These are phyloP conservation scores for Cotesia vestalis DNA, from an alignment of 1,140 invertebrate genomes.

Conservation along the genomic window DNA sequence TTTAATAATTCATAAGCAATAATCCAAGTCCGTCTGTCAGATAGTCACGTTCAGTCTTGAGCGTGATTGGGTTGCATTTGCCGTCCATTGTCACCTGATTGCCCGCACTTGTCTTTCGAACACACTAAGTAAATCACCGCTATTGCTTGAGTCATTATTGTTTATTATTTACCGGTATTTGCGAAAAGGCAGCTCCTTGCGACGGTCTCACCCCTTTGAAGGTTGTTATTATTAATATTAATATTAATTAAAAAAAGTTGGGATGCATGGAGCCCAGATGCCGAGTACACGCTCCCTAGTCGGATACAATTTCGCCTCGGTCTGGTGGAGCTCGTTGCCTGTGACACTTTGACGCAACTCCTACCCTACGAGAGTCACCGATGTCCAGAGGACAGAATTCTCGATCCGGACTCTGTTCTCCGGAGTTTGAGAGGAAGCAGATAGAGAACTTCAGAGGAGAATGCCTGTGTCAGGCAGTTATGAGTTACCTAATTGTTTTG, in stretches of 20 bases:
- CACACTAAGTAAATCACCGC: constrained; percentile 29
- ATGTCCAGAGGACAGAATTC: background rate
- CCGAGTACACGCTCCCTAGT: constrained; percentile 45
- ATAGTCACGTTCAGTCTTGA: constrained; percentile 59
- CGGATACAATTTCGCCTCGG: constrained; percentile 57
- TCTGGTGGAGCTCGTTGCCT: constrained; percentile 62
- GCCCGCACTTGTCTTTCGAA: constrained; percentile 60
- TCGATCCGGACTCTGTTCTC: background rate
- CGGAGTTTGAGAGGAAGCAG: background rate
- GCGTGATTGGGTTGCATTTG: constrained; percentile 64
- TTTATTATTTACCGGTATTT: too few relatives aligned
- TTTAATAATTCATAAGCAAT: constrained; percentile 67
- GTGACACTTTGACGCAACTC: constrained; percentile 64
- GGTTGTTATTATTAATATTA: too few relatives aligned
- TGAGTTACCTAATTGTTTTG: constrained; percentile 45
- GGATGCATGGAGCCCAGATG: constrained; percentile 41
- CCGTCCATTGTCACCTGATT: constrained; percentile 64
- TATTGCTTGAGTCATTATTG: too few relatives aligned
- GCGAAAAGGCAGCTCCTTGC: too few relatives aligned
- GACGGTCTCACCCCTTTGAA: too few relatives aligned
- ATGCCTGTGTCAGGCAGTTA: constrained; percentile 53
- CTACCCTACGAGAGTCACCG: constrained; percentile 2
- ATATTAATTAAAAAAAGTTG: too few relatives aligned
- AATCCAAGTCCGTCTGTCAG: constrained; percentile 46
- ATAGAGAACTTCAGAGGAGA: background rate